These are phyloP conservation scores for Sisor rabdophorus DNA, from an alignment of 2,113 vertebrate genomes.

Conservation along the genomic window DNA sequence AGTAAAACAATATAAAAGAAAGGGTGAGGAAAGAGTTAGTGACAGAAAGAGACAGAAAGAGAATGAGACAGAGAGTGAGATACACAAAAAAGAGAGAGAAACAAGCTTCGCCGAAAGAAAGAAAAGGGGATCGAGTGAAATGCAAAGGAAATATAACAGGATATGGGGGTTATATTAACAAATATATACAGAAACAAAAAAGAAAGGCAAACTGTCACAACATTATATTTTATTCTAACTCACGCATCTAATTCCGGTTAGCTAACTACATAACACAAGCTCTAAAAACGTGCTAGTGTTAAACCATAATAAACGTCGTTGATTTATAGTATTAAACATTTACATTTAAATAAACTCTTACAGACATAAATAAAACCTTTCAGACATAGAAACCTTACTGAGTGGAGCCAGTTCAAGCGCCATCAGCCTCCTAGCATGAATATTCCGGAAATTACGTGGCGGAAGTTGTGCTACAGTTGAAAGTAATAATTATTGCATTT, in stretches of 20 bases:
- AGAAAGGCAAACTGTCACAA: neutral
- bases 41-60: fast-evolving
- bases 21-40: too few relatives aligned
- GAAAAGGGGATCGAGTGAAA: too few relatives aligned
- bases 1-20: too few relatives aligned
- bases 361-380: neutral
- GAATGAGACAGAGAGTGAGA: too few relatives aligned
- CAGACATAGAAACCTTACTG: too few relatives aligned
- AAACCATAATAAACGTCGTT: neutral
- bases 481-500: neutral
- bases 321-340: neutral
- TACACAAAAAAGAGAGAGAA: too few relatives aligned
- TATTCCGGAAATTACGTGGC: neutral
- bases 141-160: neutral
- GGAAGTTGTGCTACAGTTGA: neutral
- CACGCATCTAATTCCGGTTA: neutral
- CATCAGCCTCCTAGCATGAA: neutral
- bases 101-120: too few relatives aligned
- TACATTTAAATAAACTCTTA: neutral
- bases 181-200: neutral
- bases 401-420: neutral
- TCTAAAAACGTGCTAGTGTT: too few relatives aligned
- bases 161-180: neutral
- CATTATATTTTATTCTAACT: neutral
- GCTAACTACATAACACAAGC: neutral